Evolutionary conservation across 2,797 vertebrate genomes (phyloP).

Genomic region (Channallabes apus): DNA sequence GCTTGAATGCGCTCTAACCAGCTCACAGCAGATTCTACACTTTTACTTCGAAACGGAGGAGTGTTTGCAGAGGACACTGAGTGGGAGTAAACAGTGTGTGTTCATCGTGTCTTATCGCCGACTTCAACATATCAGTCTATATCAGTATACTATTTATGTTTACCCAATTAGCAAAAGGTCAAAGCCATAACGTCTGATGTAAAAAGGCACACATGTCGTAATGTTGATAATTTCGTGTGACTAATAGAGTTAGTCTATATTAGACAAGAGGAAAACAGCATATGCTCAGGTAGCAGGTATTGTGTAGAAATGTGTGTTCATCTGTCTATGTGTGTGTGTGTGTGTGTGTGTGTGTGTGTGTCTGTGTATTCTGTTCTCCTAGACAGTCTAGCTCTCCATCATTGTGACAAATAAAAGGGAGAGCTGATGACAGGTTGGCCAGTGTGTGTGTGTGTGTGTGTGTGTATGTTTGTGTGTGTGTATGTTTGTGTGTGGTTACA

Average conservation of each 20-base stretch:
- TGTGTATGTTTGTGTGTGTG: background rate
- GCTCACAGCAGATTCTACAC: background rate
- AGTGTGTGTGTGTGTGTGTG: conserved; percentile 28
- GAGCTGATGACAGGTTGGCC: conserved; percentile 41
- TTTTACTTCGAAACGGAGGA: conserved; percentile 10
- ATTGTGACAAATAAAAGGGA: conserved; percentile 47
- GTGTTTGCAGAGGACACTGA: background rate
- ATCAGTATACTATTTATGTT: background rate
- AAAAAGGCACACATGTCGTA: background rate
- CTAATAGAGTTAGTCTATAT: background rate
- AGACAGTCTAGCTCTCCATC: conserved; percentile 1
- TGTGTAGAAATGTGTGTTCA: background rate
- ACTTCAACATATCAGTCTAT: background rate
- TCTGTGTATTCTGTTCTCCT: background rate
- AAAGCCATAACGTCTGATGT: background rate
- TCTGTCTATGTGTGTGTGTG: conserved; percentile 12
- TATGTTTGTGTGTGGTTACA: conserved; percentile 14
- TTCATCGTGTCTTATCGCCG: background rate
- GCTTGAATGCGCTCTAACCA: conserved; percentile 6
- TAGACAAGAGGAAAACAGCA: background rate
- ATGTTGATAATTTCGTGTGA: background rate
- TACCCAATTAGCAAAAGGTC: conserved; percentile 19
- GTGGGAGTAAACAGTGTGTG: background rate
- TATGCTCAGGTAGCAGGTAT: background rate
- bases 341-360: conserved; percentile 23